Evolutionary conservation across 1,140 invertebrate species (phyloP).

Genomic region (Drosophila ironensis): DNA sequence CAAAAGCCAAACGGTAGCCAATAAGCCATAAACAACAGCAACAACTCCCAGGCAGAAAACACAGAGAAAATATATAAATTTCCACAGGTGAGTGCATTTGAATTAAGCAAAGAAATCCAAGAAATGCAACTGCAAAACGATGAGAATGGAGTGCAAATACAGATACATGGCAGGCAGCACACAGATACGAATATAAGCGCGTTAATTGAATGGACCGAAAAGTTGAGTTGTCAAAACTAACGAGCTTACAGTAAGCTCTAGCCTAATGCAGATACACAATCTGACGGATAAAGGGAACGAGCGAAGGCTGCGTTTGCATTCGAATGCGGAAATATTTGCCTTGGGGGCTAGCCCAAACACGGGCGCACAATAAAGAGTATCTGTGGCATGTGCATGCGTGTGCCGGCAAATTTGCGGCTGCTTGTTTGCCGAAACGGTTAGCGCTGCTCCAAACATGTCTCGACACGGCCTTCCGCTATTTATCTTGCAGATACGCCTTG

Average conservation of each 20-base stretch:
- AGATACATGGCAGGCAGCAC: no score
- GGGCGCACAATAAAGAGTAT: conserved; percentile 5
- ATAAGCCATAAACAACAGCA: conserved; percentile 59
- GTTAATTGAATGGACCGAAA: conserved; percentile 15
- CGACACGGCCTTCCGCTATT: conserved; percentile 37
- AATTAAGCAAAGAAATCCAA: conserved; percentile 35
- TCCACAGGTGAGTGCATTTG: conserved; percentile 72
- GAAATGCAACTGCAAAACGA: neutral
- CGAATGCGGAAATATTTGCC: conserved; percentile 43
- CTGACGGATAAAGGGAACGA: neutral
- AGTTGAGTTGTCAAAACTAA: conserved; percentile 45
- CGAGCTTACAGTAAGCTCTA: conserved; percentile 24
- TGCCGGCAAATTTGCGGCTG: conserved; percentile 26
- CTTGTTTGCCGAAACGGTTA: conserved; percentile 39
- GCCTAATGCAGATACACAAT: conserved; percentile 20
- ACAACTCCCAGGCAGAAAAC: conserved; percentile 30
- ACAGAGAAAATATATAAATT: conserved; percentile 47
- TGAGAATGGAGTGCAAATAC: conserved; percentile 1
- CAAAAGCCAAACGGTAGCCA: conserved; percentile 69
- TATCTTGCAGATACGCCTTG: conserved; percentile 44
- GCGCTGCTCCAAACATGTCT: conserved; percentile 24
- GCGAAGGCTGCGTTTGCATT: conserved; percentile 32
- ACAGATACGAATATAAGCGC: neutral
- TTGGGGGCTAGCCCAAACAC: conserved; percentile 13
- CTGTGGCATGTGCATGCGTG: conserved; percentile 7